These are phyloP conservation scores for Eriocheir sinensis DNA, from an alignment of 1,140 invertebrate genomes.

Conservation along the genomic window DNA sequence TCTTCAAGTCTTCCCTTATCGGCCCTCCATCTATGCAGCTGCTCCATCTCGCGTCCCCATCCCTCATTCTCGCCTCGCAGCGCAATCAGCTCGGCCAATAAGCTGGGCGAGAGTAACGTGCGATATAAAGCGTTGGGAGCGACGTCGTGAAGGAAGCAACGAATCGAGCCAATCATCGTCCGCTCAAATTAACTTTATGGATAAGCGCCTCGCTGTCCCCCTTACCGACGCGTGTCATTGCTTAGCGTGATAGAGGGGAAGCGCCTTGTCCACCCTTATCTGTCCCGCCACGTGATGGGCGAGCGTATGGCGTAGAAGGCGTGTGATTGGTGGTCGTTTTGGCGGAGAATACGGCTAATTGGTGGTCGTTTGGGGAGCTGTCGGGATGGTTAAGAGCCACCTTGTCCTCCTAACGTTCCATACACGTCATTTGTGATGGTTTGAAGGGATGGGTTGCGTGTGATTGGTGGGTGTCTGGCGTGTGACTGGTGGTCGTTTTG, in stretches of 20 bases:
- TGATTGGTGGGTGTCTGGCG: too few relatives aligned
- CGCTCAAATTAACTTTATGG: constrained; percentile 14
- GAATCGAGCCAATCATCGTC: neutral
- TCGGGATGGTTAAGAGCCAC: too few relatives aligned
- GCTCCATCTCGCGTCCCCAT: neutral
- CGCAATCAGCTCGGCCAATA: neutral
- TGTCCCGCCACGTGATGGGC: too few relatives aligned
- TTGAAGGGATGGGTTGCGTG: too few relatives aligned
- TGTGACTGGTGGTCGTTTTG: too few relatives aligned
- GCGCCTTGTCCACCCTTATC: neutral
- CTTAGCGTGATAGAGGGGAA: neutral
- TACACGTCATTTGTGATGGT: too few relatives aligned
- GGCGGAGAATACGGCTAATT: neutral
- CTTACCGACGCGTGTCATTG: neutral
- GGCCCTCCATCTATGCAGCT: neutral
- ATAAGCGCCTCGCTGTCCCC: neutral
- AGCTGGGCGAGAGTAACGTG: neutral
- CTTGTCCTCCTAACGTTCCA: too few relatives aligned
- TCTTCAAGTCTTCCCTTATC: neutral
- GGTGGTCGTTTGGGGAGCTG: neutral
- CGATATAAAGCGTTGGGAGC: neutral
- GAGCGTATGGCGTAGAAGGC: too few relatives aligned
- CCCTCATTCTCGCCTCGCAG: neutral
- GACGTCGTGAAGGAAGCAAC: neutral
- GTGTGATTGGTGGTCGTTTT: neutral